Conservation (phyloP, 2,797 vertebrate genomes). For the Thamnophis elegans region DNA sequence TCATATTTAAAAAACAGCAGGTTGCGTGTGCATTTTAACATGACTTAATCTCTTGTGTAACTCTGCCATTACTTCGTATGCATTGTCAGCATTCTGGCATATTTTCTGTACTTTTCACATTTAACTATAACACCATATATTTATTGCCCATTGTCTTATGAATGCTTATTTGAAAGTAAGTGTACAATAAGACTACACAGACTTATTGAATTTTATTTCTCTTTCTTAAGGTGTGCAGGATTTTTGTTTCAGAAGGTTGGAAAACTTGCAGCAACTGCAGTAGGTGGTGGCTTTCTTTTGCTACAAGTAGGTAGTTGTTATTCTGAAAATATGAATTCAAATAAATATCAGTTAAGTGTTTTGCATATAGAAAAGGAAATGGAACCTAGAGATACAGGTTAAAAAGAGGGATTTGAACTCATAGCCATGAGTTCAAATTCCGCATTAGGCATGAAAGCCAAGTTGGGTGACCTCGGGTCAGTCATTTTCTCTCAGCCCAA, state of each 20-base stretch:
- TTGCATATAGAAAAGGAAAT: not conserved
- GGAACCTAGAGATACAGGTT: not conserved
- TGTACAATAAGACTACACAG: not conserved
- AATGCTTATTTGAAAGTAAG: not conserved
- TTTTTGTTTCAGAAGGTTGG: conserved; percentile 99
- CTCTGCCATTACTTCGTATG: not conserved
- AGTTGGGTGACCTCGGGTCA: not conserved
- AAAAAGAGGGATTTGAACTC: not conserved
- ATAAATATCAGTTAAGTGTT: conserved; percentile 52
- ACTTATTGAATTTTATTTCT: conserved; percentile 1
- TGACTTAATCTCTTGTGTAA: not conserved
- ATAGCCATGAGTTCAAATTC: not conserved
- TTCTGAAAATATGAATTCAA: conserved; percentile 50
- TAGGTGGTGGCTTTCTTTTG: conserved; percentile 95
- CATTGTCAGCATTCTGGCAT: not conserved
- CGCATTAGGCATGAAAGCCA: not conserved
- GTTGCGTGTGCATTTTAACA: conserved; percentile 6
- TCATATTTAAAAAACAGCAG: not conserved
- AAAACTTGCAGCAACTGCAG: conserved; percentile 93
- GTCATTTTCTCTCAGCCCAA: not conserved
- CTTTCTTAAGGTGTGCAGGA: conserved; percentile 88
- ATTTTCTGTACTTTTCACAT: not conserved
- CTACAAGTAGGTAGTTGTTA: conserved; percentile 84
- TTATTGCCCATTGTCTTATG: not conserved
- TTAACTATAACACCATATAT: conserved; percentile 3